A percentile compares a stretch with the other conserved stretches of the same genome.
Conservation (phyloP, 1,140 invertebrate genomes). For the Dreissena polymorpha region DNA sequence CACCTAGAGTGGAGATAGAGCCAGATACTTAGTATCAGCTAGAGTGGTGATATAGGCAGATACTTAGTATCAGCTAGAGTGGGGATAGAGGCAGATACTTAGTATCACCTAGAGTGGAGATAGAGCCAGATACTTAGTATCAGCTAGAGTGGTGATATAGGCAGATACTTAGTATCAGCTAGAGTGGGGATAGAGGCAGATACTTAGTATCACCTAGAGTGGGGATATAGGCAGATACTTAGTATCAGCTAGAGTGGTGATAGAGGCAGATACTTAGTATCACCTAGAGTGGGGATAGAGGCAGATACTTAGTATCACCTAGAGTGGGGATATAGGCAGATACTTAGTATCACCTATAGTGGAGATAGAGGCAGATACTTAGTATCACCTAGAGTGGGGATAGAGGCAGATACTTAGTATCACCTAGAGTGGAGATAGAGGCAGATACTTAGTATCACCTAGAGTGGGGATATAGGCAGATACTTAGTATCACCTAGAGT, state of each 20-base stretch:
- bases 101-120: constrained; percentile 85
- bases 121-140: constrained; percentile 89
- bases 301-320: constrained; percentile 90
- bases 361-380: constrained; percentile 85
- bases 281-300: constrained; percentile 84
- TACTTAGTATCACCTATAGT: constrained; percentile 87
- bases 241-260: constrained; percentile 85
- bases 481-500: constrained; percentile 87
- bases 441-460: constrained; percentile 90
- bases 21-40: constrained; percentile 90
- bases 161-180: constrained; percentile 90
- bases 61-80: constrained; percentile 87
- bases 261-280: constrained; percentile 88
- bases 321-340: constrained; percentile 79
- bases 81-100: constrained; percentile 85
- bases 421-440: constrained; percentile 84
- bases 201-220: constrained; percentile 87
- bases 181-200: constrained; percentile 81
- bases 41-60: constrained; percentile 79
- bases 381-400: constrained; percentile 85
- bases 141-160: constrained; percentile 83
- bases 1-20: constrained; percentile 83
- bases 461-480: constrained; percentile 79
- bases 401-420: constrained; percentile 88
- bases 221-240: constrained; percentile 84